Conservation (phyloP, 2,797 vertebrate genomes). For the Micropoecilia bifurca region DNA sequence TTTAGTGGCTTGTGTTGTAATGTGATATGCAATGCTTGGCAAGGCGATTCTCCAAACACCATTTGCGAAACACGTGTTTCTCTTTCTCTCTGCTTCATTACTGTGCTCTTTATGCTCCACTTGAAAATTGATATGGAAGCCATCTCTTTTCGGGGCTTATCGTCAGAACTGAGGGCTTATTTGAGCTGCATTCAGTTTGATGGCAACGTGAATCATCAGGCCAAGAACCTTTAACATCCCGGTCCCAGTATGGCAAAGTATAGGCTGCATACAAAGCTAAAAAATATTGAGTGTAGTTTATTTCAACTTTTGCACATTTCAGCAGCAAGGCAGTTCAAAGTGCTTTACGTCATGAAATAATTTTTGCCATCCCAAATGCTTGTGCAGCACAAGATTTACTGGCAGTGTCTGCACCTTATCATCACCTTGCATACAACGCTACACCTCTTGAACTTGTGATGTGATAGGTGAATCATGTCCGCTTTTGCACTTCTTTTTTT, state of each 20-base stretch:
- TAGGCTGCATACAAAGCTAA: background rate
- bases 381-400: background rate
- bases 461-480: background rate
- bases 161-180: slow-evolving; percentile 26
- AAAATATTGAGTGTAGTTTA: background rate
- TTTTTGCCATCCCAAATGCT: background rate
- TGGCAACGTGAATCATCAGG: slow-evolving; percentile 57
- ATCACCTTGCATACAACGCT: background rate
- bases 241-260: background rate
- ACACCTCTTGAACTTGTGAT: background rate
- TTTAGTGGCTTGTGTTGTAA: slow-evolving; percentile 32
- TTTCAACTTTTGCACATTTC: too few relatives aligned
- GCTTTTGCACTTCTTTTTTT: background rate
- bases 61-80: slow-evolving; percentile 25
- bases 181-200: slow-evolving; percentile 29
- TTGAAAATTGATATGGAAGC: slow-evolving; percentile 44
- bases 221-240: slow-evolving; percentile 4
- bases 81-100: slow-evolving; percentile 12
- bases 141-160: slow-evolving; percentile 41
- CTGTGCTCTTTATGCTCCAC: slow-evolving; percentile 21
- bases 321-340: too few relatives aligned
- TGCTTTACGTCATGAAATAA: too few relatives aligned
- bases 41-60: slow-evolving; percentile 18
- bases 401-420: background rate
- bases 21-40: slow-evolving; percentile 31